phyloP scores from a whole-genome alignment of 2,113 vertebrate species.

The Entomyzon cyanotis region DNA sequence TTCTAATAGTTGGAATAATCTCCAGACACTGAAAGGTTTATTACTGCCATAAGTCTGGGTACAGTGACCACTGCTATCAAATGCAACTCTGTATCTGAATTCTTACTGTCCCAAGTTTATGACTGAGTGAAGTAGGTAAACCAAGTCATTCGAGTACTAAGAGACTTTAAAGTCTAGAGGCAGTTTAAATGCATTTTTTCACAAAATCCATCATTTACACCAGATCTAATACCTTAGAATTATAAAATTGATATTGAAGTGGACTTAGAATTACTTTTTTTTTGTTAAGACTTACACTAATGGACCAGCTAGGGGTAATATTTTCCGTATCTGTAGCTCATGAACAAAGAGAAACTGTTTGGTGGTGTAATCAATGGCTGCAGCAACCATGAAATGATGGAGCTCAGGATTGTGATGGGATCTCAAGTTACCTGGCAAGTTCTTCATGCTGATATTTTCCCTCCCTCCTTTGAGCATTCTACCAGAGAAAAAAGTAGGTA shows the following conservation, averaged over 20 bases:
- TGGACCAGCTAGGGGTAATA: not conserved
- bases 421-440: not conserved
- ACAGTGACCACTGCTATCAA: not conserved
- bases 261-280: not conserved
- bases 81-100: not conserved
- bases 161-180: not conserved
- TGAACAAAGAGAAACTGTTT: not conserved
- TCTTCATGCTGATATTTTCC: not conserved
- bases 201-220: not conserved
- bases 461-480: not conserved
- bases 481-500: not conserved
- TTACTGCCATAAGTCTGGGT: not conserved
- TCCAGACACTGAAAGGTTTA: not conserved
- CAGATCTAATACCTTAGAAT: not conserved
- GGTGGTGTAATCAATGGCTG: not conserved
- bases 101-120: not conserved
- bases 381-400: not conserved
- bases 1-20: not conserved
- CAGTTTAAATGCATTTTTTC: not conserved
- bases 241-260: not conserved
- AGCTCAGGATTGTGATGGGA: not conserved
- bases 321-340: not conserved
- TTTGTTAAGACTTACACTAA: not conserved
- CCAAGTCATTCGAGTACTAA: not conserved
- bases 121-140: not conserved